These are phyloP conservation scores for Pimephales promelas DNA, from an alignment of 2,113 vertebrate genomes.

Conservation along the genomic window DNA sequence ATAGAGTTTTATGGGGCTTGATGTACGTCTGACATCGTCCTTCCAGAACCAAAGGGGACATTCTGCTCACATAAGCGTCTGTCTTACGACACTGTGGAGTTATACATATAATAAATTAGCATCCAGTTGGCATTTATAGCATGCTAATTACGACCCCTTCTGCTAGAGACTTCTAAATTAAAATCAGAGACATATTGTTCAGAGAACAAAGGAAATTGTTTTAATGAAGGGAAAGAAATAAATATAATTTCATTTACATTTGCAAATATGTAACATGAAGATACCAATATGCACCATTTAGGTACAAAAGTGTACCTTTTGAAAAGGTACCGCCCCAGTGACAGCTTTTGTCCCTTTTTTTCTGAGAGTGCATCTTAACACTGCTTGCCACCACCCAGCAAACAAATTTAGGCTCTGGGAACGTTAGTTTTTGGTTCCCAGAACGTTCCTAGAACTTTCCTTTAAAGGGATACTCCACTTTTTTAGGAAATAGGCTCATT, in stretches of 20 bases:
- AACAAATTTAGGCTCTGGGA: too few relatives aligned
- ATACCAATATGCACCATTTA: too few relatives aligned
- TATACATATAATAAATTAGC: conserved; percentile 71
- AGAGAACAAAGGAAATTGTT: background rate
- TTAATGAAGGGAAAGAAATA: background rate
- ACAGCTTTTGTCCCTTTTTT: too few relatives aligned
- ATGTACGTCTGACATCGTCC: conserved; percentile 58
- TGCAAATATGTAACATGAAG: too few relatives aligned
- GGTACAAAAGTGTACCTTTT: too few relatives aligned
- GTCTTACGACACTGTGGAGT: conserved; percentile 68
- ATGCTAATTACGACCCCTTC: conserved; percentile 54
- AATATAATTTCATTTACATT: background rate
- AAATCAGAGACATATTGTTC: conserved; percentile 12
- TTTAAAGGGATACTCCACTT: too few relatives aligned
- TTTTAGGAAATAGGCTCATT: too few relatives aligned
- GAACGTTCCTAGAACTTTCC: too few relatives aligned
- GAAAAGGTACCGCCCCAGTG: too few relatives aligned
- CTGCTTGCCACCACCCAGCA: too few relatives aligned
- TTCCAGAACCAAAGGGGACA: conserved; percentile 58
- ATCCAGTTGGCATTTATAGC: conserved; percentile 60
- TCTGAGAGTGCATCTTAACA: too few relatives aligned
- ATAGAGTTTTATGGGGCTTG: conserved; percentile 67
- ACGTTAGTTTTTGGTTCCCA: too few relatives aligned
- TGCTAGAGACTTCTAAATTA: conserved; percentile 9
- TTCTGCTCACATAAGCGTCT: conserved; percentile 66